phyloP scores from a whole-genome alignment of 1,140 invertebrate species.

The Metaphire vulgaris region DNA sequence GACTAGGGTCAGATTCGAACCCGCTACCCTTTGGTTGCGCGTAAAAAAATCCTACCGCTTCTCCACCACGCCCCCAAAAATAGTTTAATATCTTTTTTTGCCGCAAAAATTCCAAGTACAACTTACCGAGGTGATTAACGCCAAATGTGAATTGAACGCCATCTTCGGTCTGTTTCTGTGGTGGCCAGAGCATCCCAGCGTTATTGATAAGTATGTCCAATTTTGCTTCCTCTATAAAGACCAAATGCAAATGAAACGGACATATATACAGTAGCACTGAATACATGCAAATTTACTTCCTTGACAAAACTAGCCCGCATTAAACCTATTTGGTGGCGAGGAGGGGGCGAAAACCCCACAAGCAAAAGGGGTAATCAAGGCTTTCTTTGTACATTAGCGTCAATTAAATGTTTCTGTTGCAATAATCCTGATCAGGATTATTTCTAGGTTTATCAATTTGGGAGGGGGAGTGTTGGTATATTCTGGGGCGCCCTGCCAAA shows the following conservation, averaged over 20 bases:
- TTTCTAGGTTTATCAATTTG: no score
- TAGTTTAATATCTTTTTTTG: neutral
- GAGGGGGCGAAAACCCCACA: neutral
- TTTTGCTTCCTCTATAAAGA: neutral
- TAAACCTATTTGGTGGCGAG: no score
- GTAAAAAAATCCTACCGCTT: neutral
- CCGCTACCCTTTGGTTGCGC: neutral
- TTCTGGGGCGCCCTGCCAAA: no score
- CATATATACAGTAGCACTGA: neutral
- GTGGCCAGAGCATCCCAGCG: conserved; percentile 52
- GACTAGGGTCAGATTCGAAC: neutral
- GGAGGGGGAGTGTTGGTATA: no score
- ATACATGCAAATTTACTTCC: neutral
- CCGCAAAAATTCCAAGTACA: neutral
- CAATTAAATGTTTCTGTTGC: neutral
- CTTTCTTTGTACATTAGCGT: neutral
- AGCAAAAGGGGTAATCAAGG: neutral
- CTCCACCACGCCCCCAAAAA: neutral
- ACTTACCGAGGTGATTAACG: conserved; percentile 45
- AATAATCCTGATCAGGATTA: no score
- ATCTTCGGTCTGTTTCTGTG: conserved; percentile 34
- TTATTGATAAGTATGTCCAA: conserved; percentile 17
- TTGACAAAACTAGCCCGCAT: no score
- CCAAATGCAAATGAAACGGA: neutral
- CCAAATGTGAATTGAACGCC: conserved; percentile 45